phyloP scores from a whole-genome alignment of 2,888 invertebrate genomes.

The Melikaiella ostensackeni region DNA sequence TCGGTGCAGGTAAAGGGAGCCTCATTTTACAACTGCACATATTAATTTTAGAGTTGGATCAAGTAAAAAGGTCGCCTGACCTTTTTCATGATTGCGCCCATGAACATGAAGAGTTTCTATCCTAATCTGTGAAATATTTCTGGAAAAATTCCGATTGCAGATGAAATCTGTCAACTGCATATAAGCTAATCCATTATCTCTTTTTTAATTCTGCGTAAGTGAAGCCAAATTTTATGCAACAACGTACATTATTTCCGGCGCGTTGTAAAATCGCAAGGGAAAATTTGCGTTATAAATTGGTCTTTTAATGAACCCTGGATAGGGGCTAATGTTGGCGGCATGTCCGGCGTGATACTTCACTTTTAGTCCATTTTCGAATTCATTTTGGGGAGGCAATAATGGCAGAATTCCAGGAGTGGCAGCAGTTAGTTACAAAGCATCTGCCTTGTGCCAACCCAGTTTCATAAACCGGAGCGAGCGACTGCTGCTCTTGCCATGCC shows the following conservation, averaged over 20 bases:
- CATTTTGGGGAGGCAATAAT: slow-evolving; percentile 50
- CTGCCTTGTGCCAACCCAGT: slow-evolving; percentile 54
- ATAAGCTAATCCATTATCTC: too few relatives aligned
- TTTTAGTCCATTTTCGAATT: slow-evolving; percentile 47
- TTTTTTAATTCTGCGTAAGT: not conserved
- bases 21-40: rapidly evolving
- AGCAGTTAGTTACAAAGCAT: slow-evolving; percentile 50
- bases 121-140: too few relatives aligned
- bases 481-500: slow-evolving; percentile 40
- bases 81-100: too few relatives aligned
- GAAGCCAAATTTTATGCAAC: not conserved
- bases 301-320: slow-evolving; percentile 22
- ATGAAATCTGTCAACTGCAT: too few relatives aligned
- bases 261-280: slow-evolving; percentile 6
- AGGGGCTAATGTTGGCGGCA: slow-evolving; percentile 19
- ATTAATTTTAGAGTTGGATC: too few relatives aligned
- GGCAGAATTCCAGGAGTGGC: slow-evolving; percentile 55
- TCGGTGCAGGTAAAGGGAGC: too few relatives aligned
- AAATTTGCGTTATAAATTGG: slow-evolving; percentile 22
- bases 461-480: slow-evolving; percentile 58
- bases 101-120: too few relatives aligned
- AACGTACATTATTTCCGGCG: not conserved
- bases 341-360: slow-evolving; percentile 29
- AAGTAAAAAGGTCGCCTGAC: too few relatives aligned
- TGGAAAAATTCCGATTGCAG: too few relatives aligned